These are phyloP conservation scores for Gadopsis marmoratus DNA, from an alignment of 2,797 vertebrate genomes.

Conservation along the genomic window DNA sequence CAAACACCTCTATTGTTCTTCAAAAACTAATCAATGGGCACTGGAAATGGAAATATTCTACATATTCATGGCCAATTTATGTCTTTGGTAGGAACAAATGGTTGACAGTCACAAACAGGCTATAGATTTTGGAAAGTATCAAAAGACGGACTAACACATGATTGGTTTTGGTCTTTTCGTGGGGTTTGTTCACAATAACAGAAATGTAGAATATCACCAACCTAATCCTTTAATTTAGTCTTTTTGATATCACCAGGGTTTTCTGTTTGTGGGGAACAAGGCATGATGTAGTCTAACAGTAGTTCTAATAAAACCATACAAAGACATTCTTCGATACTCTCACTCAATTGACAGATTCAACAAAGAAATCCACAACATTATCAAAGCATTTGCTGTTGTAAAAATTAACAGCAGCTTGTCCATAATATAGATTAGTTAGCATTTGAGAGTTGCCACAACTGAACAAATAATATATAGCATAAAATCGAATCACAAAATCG, in stretches of 20 bases:
- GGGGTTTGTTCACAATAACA: not conserved
- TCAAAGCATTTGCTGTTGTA: not conserved
- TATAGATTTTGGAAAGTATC: not conserved
- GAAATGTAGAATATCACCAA: not conserved
- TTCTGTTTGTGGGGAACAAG: conserved; percentile 1
- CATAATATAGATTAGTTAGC: not conserved
- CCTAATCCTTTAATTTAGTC: not conserved
- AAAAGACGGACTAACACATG: not conserved
- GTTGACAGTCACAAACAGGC: not conserved
- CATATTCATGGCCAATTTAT: not conserved
- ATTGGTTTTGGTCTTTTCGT: not conserved
- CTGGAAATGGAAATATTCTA: not conserved
- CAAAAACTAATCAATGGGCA: not conserved
- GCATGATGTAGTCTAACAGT: not conserved
- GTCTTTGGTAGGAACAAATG: not conserved
- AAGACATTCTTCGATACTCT: too few species aligned
- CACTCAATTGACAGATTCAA: too few species aligned
- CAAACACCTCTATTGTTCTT: not conserved
- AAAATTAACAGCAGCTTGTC: not conserved
- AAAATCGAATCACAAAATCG: not conserved
- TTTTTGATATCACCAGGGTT: not conserved
- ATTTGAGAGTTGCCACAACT: not conserved
- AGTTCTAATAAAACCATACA: too few species aligned
- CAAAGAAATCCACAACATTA: too few species aligned
- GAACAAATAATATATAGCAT: not conserved